These are phyloP conservation scores for Margarornis squamiger DNA, from an alignment of 2,797 vertebrate species.

Conservation along the genomic window DNA sequence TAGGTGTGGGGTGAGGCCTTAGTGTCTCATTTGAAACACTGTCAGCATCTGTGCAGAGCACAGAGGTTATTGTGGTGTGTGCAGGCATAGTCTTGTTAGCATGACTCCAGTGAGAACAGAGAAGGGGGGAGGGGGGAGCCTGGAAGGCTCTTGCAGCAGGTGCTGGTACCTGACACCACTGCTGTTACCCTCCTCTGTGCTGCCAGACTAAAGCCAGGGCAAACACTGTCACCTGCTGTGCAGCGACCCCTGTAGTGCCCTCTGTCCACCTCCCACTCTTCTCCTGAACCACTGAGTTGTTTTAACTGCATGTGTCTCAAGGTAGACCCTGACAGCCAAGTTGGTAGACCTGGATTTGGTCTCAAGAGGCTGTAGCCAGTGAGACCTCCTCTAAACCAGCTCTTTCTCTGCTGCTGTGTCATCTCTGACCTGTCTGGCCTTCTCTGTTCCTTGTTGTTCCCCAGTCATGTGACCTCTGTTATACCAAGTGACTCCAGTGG, in stretches of 20 bases:
- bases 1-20: neutral
- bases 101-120: neutral
- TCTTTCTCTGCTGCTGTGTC: neutral
- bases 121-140: neutral
- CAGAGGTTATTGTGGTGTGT: neutral
- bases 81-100: too few species aligned
- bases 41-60: neutral
- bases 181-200: neutral
- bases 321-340: neutral
- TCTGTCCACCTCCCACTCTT: neutral
- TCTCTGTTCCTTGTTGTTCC: neutral
- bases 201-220: neutral
- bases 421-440: neutral
- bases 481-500: neutral
- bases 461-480: neutral
- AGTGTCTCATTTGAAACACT: neutral
- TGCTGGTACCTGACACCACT: fast-evolving
- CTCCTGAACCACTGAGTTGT: neutral
- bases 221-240: fast-evolving
- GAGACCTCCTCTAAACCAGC: neutral
- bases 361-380: neutral
- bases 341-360: neutral
- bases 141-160: neutral
- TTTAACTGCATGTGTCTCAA: fast-evolving
- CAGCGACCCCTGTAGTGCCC: fast-evolving